Conservation (phyloP, 2,888 invertebrate species). For the Nebria brevicollis region DNA sequence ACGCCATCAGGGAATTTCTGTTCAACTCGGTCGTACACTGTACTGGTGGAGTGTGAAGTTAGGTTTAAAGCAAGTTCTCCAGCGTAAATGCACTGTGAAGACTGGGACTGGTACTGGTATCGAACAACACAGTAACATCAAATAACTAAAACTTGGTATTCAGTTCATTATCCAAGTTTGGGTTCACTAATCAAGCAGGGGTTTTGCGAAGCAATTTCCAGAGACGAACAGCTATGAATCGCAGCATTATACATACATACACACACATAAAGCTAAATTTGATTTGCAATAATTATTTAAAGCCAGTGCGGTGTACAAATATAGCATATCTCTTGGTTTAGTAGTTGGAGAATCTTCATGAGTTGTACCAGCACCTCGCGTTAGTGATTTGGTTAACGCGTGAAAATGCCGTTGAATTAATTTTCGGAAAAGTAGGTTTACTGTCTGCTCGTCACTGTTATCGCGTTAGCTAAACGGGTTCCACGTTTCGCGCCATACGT, state of each 20-base stretch:
- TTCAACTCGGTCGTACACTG: constrained; percentile 9
- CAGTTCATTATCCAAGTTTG: constrained; percentile 47
- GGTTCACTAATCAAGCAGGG: constrained; percentile 47
- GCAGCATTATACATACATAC: constrained; percentile 9
- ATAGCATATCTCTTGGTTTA: neutral
- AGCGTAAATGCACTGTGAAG: constrained; percentile 26
- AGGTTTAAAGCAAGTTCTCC: neutral
- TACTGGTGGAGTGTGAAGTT: constrained; percentile 10
- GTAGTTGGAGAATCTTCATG: neutral
- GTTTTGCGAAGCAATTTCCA: constrained; percentile 38
- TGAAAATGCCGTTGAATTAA: neutral
- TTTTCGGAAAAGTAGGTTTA: neutral
- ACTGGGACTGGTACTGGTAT: constrained; percentile 29
- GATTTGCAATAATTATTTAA: constrained; percentile 47
- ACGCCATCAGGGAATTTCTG: neutral
- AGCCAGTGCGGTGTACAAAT: constrained; percentile 10
- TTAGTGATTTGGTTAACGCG: neutral
- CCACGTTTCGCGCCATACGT: neutral
- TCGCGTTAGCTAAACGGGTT: neutral
- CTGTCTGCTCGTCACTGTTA: constrained; percentile 1
- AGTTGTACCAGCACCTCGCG: neutral
- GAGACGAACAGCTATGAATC: constrained; percentile 25
- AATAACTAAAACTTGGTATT: constrained; percentile 45
- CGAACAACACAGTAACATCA: constrained; percentile 44
- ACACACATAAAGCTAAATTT: constrained; percentile 41